Evolutionary conservation across 2,113 vertebrate species (phyloP).

Genomic region (Lontra canadensis): DNA sequence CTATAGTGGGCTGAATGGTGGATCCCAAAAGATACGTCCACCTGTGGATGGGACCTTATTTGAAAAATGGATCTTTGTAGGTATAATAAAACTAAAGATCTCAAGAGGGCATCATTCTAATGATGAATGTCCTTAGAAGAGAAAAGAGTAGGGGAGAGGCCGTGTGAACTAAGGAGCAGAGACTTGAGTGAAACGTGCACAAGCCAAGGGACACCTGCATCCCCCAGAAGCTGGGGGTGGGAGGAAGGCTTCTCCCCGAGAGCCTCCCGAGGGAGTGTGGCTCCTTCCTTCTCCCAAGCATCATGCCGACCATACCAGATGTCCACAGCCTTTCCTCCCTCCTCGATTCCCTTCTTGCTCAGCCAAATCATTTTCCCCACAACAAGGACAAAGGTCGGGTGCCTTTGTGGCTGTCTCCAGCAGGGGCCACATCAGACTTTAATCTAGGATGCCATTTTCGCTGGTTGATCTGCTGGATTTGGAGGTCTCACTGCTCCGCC

Average conservation of each 20-base stretch:
- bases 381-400: background rate
- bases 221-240: background rate
- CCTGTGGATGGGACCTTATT: background rate
- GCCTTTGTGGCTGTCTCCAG: background rate
- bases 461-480: background rate
- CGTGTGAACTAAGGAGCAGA: background rate
- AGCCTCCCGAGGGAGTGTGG: background rate
- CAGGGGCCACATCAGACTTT: background rate
- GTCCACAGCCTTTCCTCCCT: background rate
- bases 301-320: rapidly evolving
- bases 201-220: background rate
- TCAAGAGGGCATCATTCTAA: background rate
- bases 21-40: background rate
- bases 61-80: background rate
- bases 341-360: background rate
- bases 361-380: background rate
- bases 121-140: background rate
- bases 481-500: background rate
- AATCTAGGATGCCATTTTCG: background rate
- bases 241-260: background rate
- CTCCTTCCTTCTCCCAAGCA: background rate
- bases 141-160: background rate
- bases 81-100: background rate
- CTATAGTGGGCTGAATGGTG: background rate
- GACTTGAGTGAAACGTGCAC: background rate